Base-by-base conservation (phyloP, 1,140 invertebrate genomes). In the Camponotus vicinus region DNA sequence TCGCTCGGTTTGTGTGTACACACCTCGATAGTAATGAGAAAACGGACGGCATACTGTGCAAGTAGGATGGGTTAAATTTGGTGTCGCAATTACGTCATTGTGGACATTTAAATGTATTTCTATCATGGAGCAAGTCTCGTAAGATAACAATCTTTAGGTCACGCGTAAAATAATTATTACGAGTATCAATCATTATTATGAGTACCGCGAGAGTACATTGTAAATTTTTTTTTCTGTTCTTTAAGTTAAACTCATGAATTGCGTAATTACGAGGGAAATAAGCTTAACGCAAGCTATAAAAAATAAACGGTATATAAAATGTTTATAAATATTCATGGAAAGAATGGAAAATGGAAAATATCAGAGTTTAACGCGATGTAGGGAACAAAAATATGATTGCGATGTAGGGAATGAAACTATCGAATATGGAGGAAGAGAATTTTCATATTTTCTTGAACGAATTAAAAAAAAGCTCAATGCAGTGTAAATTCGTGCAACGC, bases 1-100 rank as follows among this genome's bases (percentile, higher is more conserved):
- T 45, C 76, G 75, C 70, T 82, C 71, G 85, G 37, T 75, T 59
- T 55, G 21, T 71, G 70, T 73, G 77, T 67, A 89, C 85, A 73
- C 88, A 57, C 42, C 40, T 18, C 61, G 57, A 52, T 87, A 64
- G 77, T 82, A 66, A 88, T 79, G 71, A 67, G 61, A 61, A 57
- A 70, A 71, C n/a, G 64, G 55, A 86, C 57, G 79, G 27, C 69
- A 69, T 49, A 45, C 49, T 52, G 63, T 6, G 45, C 13, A 32
- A 49, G 45, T 66, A 63, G 45, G 37, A 45, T 18, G 18, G 15
- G 61, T 85, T 89, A 80, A 61, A 78, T 45, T 32, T 49, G 57
- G 70, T 42, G 42, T 86, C 63, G 75, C 79, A 89, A 89, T 89
- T 86, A 82, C 70, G 49, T 11, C 63, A 34, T 37, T 52, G 85